Base-by-base conservation (phyloP, 2,888 invertebrate genomes). In the Zelleria hepariella region DNA sequence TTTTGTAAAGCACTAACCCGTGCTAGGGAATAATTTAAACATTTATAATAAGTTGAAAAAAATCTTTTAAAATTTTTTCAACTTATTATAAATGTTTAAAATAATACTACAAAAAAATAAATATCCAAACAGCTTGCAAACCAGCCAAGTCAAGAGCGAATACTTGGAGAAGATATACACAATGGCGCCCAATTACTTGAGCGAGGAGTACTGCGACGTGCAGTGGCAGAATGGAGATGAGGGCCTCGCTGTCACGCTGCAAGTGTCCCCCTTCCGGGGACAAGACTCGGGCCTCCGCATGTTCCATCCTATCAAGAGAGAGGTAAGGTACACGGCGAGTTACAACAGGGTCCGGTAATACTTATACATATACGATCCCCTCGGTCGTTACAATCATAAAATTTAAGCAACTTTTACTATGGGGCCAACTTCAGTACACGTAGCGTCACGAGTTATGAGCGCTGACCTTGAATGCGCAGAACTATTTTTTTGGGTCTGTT, bases 111-210 rank as follows among this genome's bases (percentile, higher is more conserved):
- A 7, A 10, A 32, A 32, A 7, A 10, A 32, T 7, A 32, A 7
- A 3, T 21, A n/a, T 21, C 25, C 51, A 23, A 23, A 1, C 51
- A 21, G 23, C 2, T 51, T 51, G 10, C 10, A 20, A 78, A 78
- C 59, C 74, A 91, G 91, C 65, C 91, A 92, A 72, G 92, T 96
- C 0, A 96, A 95, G 75, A 93, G 93, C 67, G 91, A 93, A 65
- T 96, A 96, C 78, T 87, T 96, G n/a, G 92, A 93, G 71, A 93
- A 95, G 70, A 89, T 96, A 60, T 93, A 94, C 68, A 90, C 88
- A n/a, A 89, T 96, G 80, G 95, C 95, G 1, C 95, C 96, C 0
- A 94, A 94, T 73, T 96, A 96, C 80, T 83, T 96, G 52, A 90
- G 92, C 8, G 96, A 96, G 80, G 92, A 93, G 67, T 95, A 92